These are phyloP conservation scores for Picathartes gymnocephalus DNA, from an alignment of 2,113 vertebrate species.

Conservation along the genomic window DNA sequence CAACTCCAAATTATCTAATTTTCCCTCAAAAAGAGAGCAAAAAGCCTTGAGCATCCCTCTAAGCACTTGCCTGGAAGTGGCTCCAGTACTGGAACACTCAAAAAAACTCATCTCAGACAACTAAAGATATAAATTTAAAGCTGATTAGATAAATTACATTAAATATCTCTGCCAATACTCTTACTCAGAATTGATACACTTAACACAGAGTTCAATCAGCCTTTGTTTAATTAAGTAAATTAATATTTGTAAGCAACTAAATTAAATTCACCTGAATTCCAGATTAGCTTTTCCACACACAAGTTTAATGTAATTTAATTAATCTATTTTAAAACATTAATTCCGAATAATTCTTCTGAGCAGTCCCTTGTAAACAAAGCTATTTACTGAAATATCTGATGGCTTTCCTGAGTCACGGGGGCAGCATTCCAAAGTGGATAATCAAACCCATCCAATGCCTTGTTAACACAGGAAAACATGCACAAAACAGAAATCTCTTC, in stretches of 20 bases:
- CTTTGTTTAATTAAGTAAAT: conserved; percentile 40
- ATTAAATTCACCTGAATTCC: conserved; percentile 23
- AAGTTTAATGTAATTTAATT: conserved; percentile 7
- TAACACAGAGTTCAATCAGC: neutral
- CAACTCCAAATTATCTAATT: neutral
- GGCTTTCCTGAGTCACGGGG: neutral
- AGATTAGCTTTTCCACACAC: neutral
- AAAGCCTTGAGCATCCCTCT: neutral
- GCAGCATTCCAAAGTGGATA: neutral
- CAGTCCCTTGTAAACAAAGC: neutral
- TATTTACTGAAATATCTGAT: neutral
- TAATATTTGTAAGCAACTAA: conserved; percentile 30
- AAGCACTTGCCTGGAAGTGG: neutral
- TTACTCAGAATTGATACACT: neutral
- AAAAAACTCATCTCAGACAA: neutral
- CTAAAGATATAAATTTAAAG: neutral
- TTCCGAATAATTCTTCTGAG: conserved; percentile 7
- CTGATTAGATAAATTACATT: neutral
- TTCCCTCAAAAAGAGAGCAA: neutral
- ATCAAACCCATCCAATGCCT: neutral
- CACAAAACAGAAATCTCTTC: neutral
- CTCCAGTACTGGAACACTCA: neutral
- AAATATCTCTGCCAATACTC: neutral
- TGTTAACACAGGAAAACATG: neutral
- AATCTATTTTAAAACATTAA: conserved; percentile 20